Conservation (phyloP, 1,140 invertebrate genomes). For the Campodea augens region DNA sequence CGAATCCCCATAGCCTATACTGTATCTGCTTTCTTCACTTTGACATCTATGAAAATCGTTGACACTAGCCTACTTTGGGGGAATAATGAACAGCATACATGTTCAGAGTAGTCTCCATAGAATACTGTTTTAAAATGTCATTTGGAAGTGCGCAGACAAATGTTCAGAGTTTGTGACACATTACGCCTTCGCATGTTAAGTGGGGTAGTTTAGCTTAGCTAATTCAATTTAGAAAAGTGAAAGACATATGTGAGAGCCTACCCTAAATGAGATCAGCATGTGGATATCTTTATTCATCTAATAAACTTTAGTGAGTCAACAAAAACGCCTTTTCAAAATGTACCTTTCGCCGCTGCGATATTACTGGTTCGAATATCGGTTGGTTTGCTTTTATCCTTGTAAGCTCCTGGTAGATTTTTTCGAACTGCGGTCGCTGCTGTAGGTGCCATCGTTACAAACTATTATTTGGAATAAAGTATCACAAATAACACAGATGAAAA, state of each 20-base stretch:
- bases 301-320: background rate
- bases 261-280: background rate
- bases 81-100: too few species aligned
- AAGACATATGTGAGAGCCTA: background rate
- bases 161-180: conserved; percentile 2
- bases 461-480: background rate
- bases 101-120: too few species aligned
- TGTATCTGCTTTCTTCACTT: too few species aligned
- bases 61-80: too few species aligned
- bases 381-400: conserved; percentile 84
- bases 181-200: background rate
- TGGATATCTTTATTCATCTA: background rate
- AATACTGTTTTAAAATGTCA: too few species aligned
- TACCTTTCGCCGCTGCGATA: conserved; percentile 95
- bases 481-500: background rate
- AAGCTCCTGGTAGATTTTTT: conserved; percentile 28
- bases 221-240: background rate
- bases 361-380: conserved; percentile 85
- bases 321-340: conserved; percentile 11
- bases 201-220: background rate
- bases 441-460: conserved; percentile 21
- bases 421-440: conserved; percentile 21
- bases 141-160: too few species aligned
- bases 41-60: too few species aligned
- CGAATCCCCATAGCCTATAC: too few species aligned